Percentiles rank a stretch among this genome's conserved stretches.
Evolutionary conservation across 1,140 invertebrate genomes (phyloP).

Genomic region (Sycobia sp.): DNA sequence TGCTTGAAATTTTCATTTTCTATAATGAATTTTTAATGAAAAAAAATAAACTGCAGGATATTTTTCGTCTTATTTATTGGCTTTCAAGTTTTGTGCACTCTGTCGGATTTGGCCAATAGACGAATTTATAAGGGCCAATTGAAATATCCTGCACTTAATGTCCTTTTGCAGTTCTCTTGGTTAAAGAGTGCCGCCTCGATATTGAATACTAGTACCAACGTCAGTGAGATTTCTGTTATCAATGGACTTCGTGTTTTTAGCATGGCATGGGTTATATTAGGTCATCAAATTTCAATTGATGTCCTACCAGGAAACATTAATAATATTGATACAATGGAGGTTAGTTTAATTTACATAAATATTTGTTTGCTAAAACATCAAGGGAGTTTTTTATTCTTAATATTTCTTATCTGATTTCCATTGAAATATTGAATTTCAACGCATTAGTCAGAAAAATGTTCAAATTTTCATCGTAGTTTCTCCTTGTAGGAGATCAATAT

Average conservation of each 20-base stretch:
- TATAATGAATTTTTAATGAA: no score
- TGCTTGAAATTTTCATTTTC: no score
- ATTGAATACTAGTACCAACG: neutral
- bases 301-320: neutral
- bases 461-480: no score
- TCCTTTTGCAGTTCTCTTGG: neutral
- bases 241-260: slow-evolving; percentile 15
- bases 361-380: no score
- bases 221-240: neutral
- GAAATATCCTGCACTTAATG: neutral
- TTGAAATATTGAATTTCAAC: no score
- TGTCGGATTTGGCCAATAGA: neutral
- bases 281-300: neutral
- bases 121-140: neutral
- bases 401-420: no score
- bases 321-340: neutral
- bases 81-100: neutral
- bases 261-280: slow-evolving; percentile 1
- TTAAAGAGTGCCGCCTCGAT: neutral
- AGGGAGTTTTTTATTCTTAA: no score
- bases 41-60: no score
- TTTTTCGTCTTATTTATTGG: no score
- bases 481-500: no score
- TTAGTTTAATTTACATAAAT: neutral
- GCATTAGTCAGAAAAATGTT: no score